Base-by-base conservation (phyloP, 1,140 invertebrate genomes). In the Ceratina australensis region DNA sequence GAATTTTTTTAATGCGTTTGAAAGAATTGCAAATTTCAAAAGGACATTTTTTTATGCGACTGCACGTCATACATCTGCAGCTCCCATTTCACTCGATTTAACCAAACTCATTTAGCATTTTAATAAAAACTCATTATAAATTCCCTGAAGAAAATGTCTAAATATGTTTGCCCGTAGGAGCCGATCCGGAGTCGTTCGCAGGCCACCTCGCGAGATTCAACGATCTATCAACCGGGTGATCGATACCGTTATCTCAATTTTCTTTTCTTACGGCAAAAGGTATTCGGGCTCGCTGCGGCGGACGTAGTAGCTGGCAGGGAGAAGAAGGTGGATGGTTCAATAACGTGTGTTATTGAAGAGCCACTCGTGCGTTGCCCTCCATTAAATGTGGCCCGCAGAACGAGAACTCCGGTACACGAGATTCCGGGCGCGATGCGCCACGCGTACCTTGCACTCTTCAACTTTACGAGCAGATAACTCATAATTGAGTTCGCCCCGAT, bases 401-500 rank as follows among this genome's bases (percentile, higher is more conserved):
- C 65, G 56, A 42, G 33, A 42, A 42, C 8, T 42, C 33, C 10
- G 33, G 33, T 59, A 59, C 24, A 15, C 3, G 33, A 54, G 63
- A 56, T 33, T 47, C 5, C 16, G 33, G 33, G 47, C 20, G 47
- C 49, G 16, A 66, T 66, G 52, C 72, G 26, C 52, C 42, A 68
- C 64, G 65, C 73, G 33, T 69, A 76, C 64, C 73, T 60, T 52
- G 33, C 73, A 49, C 33, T 47, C 65, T 69, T 28, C 2, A 49
- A 68, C 73, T 69, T 76, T 76, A 76, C 73, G 73, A 69, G 54
- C 15, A 76, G 73, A 76, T 69, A 61, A 69, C 54, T 76, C 73
- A 76, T 69, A 75, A 75, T 75, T 75, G 65, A 69, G 56, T 60
- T 22, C n/a, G 42, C 24, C 65, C 56, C 33, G 16, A 76, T 76